Evolutionary conservation across 2,113 vertebrate species (phyloP).

Genomic region (Beaufortia kweichowensis): DNA sequence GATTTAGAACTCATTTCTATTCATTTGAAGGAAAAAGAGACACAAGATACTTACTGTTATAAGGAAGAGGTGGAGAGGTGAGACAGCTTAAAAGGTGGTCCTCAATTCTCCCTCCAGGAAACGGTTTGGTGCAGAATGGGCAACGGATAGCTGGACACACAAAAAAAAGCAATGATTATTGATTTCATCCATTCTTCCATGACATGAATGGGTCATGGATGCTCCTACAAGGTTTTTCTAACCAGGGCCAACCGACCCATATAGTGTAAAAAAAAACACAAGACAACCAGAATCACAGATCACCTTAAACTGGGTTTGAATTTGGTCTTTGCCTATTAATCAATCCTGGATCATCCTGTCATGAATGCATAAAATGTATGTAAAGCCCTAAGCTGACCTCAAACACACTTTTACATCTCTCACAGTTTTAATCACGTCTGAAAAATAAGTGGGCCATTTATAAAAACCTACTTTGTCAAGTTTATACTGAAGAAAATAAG

Average conservation of each 20-base stretch:
- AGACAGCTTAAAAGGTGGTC: slow-evolving; percentile 80
- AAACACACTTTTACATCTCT: no score
- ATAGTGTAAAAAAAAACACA: slow-evolving; percentile 44
- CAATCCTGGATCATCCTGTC: slow-evolving; percentile 15
- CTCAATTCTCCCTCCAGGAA: slow-evolving; percentile 76
- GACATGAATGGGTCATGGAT: not conserved
- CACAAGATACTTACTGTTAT: slow-evolving; percentile 71
- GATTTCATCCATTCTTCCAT: no score
- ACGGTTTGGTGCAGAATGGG: slow-evolving; percentile 78
- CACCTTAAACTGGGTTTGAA: not conserved
- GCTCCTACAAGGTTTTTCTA: slow-evolving; percentile 36
- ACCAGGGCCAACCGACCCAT: slow-evolving; percentile 62
- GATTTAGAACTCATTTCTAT: no score
- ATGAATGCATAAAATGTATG: slow-evolving; percentile 12
- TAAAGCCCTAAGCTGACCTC: not conserved
- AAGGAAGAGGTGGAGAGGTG: slow-evolving; percentile 76
- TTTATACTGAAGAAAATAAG: no score
- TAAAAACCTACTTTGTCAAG: no score
- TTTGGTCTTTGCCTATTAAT: not conserved
- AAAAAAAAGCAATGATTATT: not conserved
- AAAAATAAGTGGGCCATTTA: no score
- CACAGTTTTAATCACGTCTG: not conserved
- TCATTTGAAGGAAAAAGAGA: not conserved
- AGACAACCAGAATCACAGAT: not conserved
- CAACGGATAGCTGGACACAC: slow-evolving; percentile 79